Conservation (phyloP, 2,113 vertebrate species). For the Notothenia rossii region DNA sequence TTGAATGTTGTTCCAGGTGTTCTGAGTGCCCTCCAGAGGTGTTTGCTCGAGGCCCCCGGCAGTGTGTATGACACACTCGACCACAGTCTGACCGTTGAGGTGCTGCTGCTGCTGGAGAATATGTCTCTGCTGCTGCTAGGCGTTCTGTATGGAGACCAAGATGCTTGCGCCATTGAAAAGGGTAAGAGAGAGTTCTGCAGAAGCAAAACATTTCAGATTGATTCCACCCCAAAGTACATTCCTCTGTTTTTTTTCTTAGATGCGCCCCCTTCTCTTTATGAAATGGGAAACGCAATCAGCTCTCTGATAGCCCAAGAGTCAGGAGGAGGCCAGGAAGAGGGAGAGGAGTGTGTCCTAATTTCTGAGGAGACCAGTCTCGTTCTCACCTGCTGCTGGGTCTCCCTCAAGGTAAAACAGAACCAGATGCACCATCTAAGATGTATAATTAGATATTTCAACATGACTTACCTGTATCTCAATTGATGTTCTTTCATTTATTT, state of each 20-base stretch:
- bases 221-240: background rate
- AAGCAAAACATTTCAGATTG: background rate
- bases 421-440: background rate
- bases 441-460: background rate
- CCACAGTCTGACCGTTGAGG: constrained; percentile 64
- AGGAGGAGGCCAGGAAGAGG: constrained; percentile 45
- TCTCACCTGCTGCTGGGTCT: constrained; percentile 94
- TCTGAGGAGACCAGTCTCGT: constrained; percentile 91
- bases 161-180: constrained; percentile 49
- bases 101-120: constrained; percentile 82
- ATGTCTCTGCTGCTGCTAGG: constrained; percentile 86
- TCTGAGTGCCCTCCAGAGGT: constrained; percentile 85
- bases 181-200: constrained; percentile 62
- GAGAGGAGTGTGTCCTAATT: constrained; percentile 84
- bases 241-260: constrained; percentile 66
- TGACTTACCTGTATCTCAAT: background rate
- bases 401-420: constrained; percentile 86
- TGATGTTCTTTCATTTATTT: background rate
- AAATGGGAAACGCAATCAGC: constrained; percentile 91
- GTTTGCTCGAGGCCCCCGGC: constrained; percentile 83
- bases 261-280: constrained; percentile 89
- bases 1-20: constrained; percentile 78
- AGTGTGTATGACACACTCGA: constrained; percentile 54
- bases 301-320: constrained; percentile 84
- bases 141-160: constrained; percentile 82